Evolutionary conservation across 92 coral and sea anemone genomes (phyloP).

Genomic region (Plumapathes pennacea): DNA sequence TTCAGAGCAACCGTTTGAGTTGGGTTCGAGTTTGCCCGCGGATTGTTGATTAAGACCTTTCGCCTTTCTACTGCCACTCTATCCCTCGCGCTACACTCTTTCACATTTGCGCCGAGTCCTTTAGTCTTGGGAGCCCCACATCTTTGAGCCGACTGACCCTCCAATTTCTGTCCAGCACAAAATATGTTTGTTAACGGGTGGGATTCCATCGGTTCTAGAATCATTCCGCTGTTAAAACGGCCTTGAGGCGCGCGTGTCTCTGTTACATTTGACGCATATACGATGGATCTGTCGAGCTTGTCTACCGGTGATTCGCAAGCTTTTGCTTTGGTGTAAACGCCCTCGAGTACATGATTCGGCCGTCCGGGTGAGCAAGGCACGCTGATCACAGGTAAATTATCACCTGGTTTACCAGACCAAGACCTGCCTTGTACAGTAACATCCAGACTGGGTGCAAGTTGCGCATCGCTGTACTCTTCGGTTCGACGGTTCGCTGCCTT

Average conservation of each 20-base stretch:
- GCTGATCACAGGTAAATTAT: conserved; percentile 1
- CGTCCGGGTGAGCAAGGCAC: conserved; percentile 4
- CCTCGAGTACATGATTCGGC: not conserved
- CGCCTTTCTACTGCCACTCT: not conserved
- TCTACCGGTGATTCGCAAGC: not conserved
- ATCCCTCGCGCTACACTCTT: not conserved
- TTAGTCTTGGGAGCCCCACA: too few species aligned
- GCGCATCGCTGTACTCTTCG: conserved; percentile 22
- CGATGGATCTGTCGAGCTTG: conserved; percentile 2
- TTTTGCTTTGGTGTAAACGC: conserved; percentile 1
- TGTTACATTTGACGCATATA: too few species aligned
- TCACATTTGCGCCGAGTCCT: not conserved
- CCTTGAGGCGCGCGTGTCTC: too few species aligned
- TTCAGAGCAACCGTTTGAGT: conserved; percentile 56
- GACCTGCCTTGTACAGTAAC: conserved; percentile 34
- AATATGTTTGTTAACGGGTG: too few species aligned
- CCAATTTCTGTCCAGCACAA: too few species aligned
- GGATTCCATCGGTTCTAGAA: too few species aligned
- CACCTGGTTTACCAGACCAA: conserved; percentile 10
- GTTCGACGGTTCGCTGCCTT: conserved; percentile 40
- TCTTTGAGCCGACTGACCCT: too few species aligned
- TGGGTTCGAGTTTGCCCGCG: not conserved
- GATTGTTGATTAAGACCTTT: not conserved
- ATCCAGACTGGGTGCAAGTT: conserved; percentile 3
- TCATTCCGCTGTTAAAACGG: too few species aligned